Evolutionary conservation across 2,888 invertebrate species (phyloP).

Genomic region (Lasioglossum malachurum): DNA sequence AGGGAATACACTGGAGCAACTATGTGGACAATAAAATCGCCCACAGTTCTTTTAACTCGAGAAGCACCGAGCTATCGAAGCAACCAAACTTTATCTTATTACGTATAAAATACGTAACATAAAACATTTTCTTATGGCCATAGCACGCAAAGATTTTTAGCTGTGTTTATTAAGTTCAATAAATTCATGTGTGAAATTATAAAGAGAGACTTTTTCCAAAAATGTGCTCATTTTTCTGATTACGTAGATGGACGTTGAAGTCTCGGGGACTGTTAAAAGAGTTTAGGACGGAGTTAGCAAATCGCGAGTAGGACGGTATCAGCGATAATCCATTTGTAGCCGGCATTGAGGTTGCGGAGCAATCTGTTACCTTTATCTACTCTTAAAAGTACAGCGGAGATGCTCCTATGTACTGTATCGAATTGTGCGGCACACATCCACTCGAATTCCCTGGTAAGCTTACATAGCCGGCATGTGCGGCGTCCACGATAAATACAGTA

Average conservation of each 20-base stretch:
- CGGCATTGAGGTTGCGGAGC: background rate
- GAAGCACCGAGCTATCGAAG: background rate
- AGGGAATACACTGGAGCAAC: background rate
- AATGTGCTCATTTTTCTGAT: background rate
- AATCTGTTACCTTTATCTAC: slow-evolving; percentile 2
- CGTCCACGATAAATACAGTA: slow-evolving; percentile 64
- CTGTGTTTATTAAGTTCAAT: background rate
- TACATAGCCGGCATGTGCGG: slow-evolving; percentile 47
- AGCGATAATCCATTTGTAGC: slow-evolving; percentile 8
- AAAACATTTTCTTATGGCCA: no score
- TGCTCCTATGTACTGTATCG: background rate
- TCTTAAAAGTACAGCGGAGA: slow-evolving; percentile 6
- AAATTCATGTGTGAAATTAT: background rate
- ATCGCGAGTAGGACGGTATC: background rate
- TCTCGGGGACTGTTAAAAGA: no score
- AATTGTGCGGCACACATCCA: slow-evolving; percentile 15
- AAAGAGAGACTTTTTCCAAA: background rate
- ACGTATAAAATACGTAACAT: background rate
- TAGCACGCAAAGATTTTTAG: background rate
- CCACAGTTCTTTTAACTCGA: background rate
- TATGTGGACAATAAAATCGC: background rate
- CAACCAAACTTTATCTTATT: background rate
- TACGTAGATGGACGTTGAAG: background rate
- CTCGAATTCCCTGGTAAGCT: slow-evolving; percentile 26
- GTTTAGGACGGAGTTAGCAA: background rate